Percentiles rank a stretch among this genome's conserved stretches.
Conservation (phyloP, 2,888 invertebrate genomes). For the Anodontia alba region DNA sequence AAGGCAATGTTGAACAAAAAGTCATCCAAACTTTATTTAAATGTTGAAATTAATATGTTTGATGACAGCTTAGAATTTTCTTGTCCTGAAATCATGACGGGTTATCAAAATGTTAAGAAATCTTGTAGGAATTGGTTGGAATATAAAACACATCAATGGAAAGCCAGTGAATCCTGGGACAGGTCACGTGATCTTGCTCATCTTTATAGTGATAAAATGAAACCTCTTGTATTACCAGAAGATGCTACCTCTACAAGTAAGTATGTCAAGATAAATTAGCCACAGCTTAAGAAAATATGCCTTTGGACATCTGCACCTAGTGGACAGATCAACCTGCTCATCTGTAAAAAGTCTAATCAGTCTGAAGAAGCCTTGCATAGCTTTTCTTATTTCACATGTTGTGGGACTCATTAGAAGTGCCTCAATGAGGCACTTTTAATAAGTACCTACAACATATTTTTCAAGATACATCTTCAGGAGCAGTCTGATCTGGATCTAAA, state of each 20-base stretch:
- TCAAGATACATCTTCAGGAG: no score
- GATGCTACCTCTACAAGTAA: conserved; percentile 69
- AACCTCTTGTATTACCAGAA: conserved; percentile 76
- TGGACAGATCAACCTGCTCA: no score
- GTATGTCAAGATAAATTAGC: not conserved
- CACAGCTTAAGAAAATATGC: not conserved
- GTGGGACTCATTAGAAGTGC: no score
- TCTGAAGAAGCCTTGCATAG: no score
- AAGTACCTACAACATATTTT: no score
- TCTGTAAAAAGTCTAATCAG: no score
- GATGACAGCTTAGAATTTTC: conserved; percentile 69
- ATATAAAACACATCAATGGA: conserved; percentile 66
- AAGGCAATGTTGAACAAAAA: conserved; percentile 60
- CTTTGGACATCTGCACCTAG: no score
- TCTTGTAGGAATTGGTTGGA: conserved; percentile 77
- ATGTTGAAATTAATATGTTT: conserved; percentile 15
- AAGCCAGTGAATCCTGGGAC: conserved; percentile 24
- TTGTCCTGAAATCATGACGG: conserved; percentile 55
- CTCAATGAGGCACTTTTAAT: no score
- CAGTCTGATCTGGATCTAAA: no score
- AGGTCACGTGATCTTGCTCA: conserved; percentile 35
- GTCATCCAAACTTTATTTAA: not conserved
- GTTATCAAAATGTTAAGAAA: conserved; percentile 36
- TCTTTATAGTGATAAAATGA: conserved; percentile 54
- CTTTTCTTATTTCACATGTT: no score